Evolutionary conservation across 1,140 invertebrate species (phyloP).

Genomic region (Melipona quadrifasciata): DNA sequence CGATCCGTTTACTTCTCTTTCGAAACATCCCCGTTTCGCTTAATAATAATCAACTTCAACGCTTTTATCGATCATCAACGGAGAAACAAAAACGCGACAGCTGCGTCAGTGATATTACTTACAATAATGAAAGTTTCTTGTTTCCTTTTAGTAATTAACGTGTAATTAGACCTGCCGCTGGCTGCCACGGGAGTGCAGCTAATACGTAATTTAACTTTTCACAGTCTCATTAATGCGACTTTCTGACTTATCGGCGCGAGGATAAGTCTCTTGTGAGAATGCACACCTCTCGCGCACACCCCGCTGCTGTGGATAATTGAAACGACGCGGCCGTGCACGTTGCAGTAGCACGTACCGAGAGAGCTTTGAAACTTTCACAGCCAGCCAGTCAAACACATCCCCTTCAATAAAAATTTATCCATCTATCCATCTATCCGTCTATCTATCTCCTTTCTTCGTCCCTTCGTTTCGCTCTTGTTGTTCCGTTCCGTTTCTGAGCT

Average conservation of each 20-base stretch:
- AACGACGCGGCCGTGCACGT: not conserved
- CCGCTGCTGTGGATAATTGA: not conserved
- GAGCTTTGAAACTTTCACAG: constrained; percentile 3
- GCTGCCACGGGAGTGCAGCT: not conserved
- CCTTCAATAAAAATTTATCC: constrained; percentile 34
- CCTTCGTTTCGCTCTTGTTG: not conserved
- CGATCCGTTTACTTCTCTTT: too few relatives aligned
- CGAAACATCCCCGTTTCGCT: not conserved
- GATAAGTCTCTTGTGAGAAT: not conserved
- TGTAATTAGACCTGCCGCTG: not conserved
- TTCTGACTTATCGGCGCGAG: not conserved
- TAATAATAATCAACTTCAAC: not conserved
- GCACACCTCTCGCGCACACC: too few relatives aligned
- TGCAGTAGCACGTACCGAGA: not conserved
- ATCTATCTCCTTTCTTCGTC: too few relatives aligned
- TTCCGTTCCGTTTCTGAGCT: constrained; percentile 4
- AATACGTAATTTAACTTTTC: not conserved
- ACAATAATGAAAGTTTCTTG: too few relatives aligned
- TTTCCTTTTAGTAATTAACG: not conserved
- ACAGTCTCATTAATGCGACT: not conserved
- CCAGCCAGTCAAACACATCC: constrained; percentile 42
- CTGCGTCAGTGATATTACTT: not conserved
- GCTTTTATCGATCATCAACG: not conserved
- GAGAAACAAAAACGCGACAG: not conserved
- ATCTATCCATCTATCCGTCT: not conserved